Evolutionary conservation across 2,888 invertebrate genomes (phyloP).

Genomic region (Deilephila porcellus): DNA sequence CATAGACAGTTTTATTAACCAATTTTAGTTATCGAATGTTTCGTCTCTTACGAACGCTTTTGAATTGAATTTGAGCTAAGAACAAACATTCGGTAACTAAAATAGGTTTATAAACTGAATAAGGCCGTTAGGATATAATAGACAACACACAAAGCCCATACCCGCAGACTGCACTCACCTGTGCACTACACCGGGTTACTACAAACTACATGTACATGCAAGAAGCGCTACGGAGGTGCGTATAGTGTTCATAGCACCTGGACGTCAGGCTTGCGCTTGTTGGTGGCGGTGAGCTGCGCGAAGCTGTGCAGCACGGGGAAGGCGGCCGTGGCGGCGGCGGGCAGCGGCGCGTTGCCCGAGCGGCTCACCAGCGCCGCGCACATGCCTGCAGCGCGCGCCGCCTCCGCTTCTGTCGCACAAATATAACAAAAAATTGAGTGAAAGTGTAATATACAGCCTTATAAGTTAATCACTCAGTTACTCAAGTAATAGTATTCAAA

Average conservation of each 20-base stretch:
- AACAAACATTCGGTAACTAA: no score
- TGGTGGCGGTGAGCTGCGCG: conserved; percentile 79
- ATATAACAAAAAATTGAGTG: not conserved
- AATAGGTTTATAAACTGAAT: no score
- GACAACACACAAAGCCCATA: conserved; percentile 8
- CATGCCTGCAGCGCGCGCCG: conserved; percentile 91
- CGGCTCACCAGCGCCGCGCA: conserved; percentile 88
- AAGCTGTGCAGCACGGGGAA: conserved; percentile 87
- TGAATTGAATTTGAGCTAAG: no score
- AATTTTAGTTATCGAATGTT: no score
- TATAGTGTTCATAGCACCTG: conserved; percentile 65
- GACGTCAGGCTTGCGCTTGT: conserved; percentile 77
- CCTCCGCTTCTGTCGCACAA: conserved; percentile 90
- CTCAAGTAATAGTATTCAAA: no score
- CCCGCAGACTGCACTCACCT: conserved; percentile 37
- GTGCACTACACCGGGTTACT: conserved; percentile 34
- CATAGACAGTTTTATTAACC: no score
- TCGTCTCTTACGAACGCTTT: no score
- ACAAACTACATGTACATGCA: conserved; percentile 62
- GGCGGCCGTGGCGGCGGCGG: conserved; percentile 79
- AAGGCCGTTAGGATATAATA: no score
- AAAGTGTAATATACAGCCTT: no score
- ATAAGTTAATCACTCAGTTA: no score
- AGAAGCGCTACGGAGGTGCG: conserved; percentile 48
- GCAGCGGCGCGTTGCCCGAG: conserved; percentile 91